Evolutionary conservation across 2,797 vertebrate genomes (phyloP).

Genomic region (Eospalax fontanierii): DNA sequence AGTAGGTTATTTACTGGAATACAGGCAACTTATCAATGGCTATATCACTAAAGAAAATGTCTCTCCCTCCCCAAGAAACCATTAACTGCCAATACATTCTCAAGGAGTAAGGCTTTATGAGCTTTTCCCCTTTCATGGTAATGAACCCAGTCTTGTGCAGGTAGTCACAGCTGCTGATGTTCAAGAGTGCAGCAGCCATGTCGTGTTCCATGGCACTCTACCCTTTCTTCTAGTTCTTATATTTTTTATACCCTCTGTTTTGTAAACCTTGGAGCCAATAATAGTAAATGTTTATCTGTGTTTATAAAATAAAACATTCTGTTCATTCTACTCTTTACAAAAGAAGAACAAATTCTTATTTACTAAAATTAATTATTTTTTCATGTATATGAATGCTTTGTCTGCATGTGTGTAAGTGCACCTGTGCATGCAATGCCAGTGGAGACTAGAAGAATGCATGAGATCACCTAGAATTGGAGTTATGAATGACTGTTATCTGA

Average conservation of each 20-base stretch:
- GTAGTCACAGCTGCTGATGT: neutral
- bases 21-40: no score
- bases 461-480: no score
- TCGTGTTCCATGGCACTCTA: neutral
- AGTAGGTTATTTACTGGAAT: neutral
- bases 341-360: neutral
- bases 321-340: conserved; percentile 33
- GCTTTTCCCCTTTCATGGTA: no score
- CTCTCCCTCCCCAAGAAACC: neutral
- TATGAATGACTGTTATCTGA: no score
- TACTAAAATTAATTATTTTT: no score
- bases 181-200: neutral
- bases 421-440: no score
- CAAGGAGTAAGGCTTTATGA: neutral
- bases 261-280: no score
- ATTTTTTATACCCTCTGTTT: neutral
- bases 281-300: neutral
- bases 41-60: neutral
- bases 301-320: conserved; percentile 8
- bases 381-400: no score
- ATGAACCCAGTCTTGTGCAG: neutral
- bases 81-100: neutral
- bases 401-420: no score
- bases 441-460: no score
- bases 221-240: neutral